Evolutionary conservation across 2,797 vertebrate genomes (phyloP).

Genomic region (Dryobates pubescens): DNA sequence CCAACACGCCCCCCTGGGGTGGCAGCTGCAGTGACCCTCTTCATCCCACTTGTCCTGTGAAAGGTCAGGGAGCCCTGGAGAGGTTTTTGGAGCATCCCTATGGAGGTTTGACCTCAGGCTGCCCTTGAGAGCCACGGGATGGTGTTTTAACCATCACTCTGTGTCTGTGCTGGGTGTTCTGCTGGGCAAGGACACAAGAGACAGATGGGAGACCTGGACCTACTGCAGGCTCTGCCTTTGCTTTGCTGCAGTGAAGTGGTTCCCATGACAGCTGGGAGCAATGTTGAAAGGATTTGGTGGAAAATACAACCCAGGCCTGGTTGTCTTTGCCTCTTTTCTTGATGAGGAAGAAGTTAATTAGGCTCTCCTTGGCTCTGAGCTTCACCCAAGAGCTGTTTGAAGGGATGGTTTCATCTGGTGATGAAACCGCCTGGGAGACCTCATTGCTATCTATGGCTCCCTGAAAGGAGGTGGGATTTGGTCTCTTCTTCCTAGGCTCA

Average conservation of each 20-base stretch:
- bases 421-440: no score
- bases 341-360: neutral
- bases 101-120: neutral
- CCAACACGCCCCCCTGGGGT: accelerated
- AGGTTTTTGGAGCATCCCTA: neutral
- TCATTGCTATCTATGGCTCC: no score
- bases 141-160: neutral
- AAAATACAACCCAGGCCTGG: neutral
- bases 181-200: accelerated
- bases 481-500: no score
- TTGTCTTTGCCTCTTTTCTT: neutral
- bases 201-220: neutral
- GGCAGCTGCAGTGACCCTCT: neutral
- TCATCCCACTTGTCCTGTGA: accelerated
- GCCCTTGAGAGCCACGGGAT: neutral
- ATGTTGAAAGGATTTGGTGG: neutral
- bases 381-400: neutral
- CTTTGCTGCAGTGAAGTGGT: neutral
- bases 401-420: neutral
- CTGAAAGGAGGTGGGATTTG: no score
- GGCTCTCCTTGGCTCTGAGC: neutral
- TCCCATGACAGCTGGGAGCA: accelerated
- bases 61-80: neutral
- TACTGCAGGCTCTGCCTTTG: neutral
- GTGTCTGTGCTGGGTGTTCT: neutral